Evolutionary conservation across 1,140 invertebrate genomes (phyloP), one percentile per base, ranked within the genome.

Genomic region (Streblospio benedicti): DNA sequence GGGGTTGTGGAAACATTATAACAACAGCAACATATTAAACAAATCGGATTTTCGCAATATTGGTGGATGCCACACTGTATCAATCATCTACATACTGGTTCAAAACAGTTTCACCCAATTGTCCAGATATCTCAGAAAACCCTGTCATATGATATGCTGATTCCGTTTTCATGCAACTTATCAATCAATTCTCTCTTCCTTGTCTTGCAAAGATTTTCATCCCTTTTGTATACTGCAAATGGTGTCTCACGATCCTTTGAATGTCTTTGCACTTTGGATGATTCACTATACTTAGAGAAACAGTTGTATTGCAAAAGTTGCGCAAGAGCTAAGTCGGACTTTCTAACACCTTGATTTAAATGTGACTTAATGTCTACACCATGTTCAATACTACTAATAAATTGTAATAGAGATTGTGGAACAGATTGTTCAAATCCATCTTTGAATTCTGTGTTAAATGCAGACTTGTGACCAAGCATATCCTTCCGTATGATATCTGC

Each of bases 281-380:
- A 52, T 56, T 58, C 50, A 12, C 43, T 50, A 23, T 23, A 38
- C 23, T 56, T 49, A 4, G 49, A 1, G 49, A 27, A 57, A 33
- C 38, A 66, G 33, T 66, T 68, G 41, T 50, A 64, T 27, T 66
- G 59, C 4, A 67, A 47, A 3, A 65, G 52, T 27, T 65, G 56
- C 20, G 64, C 35, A 18, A 66, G 57, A 6, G 59, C 49, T 1
- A 61, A 27, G 18, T 59, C 45, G 4, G 57, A 50, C 32, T 57
- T 60, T 18, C 49, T 53, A 58, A 54, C 54, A 18, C 47, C 45
- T 50, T 44, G 38, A 3, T 59, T 23, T 12, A 64, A 33, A 52
- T 64, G 62, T 20, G 43, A 58, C 53, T 53, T 65, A 12, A 54
- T 59, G 43, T 60, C 58, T 1, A 54, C 49, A 16, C 62, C 52